Evolutionary conservation across 64 coral and sea anemone genomes (phyloP).

Genomic region (Pocillopora damicornis): DNA sequence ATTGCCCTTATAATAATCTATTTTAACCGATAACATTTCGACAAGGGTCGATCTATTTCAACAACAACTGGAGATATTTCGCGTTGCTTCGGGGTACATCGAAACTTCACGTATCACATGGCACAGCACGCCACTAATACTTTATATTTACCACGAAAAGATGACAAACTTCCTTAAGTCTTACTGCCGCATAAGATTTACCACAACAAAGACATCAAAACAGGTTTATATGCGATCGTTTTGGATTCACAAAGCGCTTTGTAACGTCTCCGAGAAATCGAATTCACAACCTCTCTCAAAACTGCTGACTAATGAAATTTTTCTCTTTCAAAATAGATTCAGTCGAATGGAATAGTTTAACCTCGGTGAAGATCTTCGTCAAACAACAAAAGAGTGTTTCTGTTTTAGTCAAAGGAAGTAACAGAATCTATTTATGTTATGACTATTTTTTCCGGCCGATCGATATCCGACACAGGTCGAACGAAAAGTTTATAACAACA

Average conservation of each 20-base stretch:
- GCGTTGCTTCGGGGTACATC: not conserved
- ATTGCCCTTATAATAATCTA: too few relatives aligned
- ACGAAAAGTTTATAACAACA: not conserved
- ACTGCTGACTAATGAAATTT: conserved; percentile 29
- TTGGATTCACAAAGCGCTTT: not conserved
- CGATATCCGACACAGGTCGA: not conserved
- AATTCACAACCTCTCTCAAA: not conserved
- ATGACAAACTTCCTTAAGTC: not conserved
- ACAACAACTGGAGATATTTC: too few relatives aligned
- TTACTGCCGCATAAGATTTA: not conserved
- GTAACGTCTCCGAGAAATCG: not conserved
- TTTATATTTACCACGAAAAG: not conserved
- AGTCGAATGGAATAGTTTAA: not conserved
- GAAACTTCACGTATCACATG: not conserved
- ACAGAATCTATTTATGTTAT: not conserved
- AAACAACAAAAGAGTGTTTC: not conserved
- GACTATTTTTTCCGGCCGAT: too few relatives aligned
- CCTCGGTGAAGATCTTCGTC: too few relatives aligned
- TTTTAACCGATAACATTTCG: too few relatives aligned
- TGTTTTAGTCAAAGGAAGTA: not conserved
- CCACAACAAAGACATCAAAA: not conserved
- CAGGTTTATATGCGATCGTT: not conserved
- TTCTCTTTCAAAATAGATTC: not conserved
- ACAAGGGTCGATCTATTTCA: too few relatives aligned
- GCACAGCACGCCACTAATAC: not conserved